Evolutionary conservation across 1,140 invertebrate genomes (phyloP).

Genomic region (Megalopta genalis): DNA sequence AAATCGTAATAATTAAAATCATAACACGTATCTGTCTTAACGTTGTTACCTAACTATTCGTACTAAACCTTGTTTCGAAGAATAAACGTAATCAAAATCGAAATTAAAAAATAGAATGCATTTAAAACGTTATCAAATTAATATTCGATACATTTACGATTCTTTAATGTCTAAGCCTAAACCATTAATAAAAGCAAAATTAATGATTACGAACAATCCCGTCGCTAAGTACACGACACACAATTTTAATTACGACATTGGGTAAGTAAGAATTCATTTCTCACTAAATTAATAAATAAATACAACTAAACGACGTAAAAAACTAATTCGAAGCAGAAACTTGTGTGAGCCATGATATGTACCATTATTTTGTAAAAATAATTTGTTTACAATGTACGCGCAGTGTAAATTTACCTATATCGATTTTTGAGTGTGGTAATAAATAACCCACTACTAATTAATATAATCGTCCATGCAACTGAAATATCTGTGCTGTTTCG

Average conservation of each 20-base stretch:
- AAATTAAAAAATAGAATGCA: too few relatives aligned
- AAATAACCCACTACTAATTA: too few relatives aligned
- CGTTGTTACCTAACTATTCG: not conserved
- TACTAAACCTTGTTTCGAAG: not conserved
- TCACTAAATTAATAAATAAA: not conserved
- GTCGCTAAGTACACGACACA: not conserved
- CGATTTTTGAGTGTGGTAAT: not conserved
- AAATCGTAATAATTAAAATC: slow-evolving; percentile 14
- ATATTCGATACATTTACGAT: too few relatives aligned
- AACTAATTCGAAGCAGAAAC: not conserved
- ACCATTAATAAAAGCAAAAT: not conserved
- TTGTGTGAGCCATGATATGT: not conserved
- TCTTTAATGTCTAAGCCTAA: too few relatives aligned
- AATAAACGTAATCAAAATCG: not conserved
- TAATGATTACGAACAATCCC: not conserved
- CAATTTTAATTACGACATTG: not conserved
- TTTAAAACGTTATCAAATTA: too few relatives aligned
- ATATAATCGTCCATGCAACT: too few relatives aligned
- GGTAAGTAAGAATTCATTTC: slow-evolving; percentile 6
- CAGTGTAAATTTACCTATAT: not conserved
- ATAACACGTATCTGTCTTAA: not conserved
- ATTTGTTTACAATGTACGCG: not conserved
- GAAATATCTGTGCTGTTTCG: too few relatives aligned
- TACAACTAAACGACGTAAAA: not conserved
- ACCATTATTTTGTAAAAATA: not conserved